Conservation (phyloP, 2,113 vertebrate genomes). For the Picathartes gymnocephalus region DNA sequence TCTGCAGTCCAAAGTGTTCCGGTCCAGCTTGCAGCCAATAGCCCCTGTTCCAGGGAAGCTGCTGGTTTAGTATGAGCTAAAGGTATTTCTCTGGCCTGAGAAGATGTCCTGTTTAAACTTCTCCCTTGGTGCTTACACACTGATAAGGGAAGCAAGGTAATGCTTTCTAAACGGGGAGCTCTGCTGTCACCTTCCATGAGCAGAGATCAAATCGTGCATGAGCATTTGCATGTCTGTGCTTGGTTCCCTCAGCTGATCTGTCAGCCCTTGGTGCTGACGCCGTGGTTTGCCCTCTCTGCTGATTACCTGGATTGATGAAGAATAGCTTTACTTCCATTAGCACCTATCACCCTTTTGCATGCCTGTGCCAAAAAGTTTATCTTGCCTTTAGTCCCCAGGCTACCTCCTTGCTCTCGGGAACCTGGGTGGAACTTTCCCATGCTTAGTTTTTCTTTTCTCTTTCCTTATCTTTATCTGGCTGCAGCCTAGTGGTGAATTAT, state of each 20-base stretch:
- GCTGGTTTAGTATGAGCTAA: background rate
- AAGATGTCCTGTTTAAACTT: background rate
- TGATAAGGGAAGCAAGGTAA: background rate
- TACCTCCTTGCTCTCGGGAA: background rate
- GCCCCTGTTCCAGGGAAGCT: background rate
- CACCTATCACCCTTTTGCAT: conserved; percentile 14
- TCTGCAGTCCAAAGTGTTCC: background rate
- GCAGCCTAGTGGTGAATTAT: background rate
- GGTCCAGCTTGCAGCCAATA: background rate
- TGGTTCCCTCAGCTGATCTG: conserved; percentile 14
- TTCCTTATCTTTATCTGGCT: background rate
- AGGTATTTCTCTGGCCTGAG: background rate
- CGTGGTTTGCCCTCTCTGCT: conserved; percentile 12
- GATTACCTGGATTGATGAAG: conserved; percentile 53
- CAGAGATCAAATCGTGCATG: conserved; percentile 4
- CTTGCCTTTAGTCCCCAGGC: background rate
- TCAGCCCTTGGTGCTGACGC: conserved; percentile 39
- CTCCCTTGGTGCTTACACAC: background rate
- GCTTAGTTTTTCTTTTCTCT: no score
- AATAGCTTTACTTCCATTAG: conserved; percentile 29
- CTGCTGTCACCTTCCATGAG: conserved; percentile 34
- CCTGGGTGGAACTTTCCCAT: background rate
- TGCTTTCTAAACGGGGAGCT: background rate
- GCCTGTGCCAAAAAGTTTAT: background rate
- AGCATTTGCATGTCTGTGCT: conserved; percentile 18